Percentiles rank a stretch among this genome's conserved stretches.
These are phyloP conservation scores for Scelioninae gen. 1 DNA, from an alignment of 2,888 invertebrate species.

Conservation along the genomic window DNA sequence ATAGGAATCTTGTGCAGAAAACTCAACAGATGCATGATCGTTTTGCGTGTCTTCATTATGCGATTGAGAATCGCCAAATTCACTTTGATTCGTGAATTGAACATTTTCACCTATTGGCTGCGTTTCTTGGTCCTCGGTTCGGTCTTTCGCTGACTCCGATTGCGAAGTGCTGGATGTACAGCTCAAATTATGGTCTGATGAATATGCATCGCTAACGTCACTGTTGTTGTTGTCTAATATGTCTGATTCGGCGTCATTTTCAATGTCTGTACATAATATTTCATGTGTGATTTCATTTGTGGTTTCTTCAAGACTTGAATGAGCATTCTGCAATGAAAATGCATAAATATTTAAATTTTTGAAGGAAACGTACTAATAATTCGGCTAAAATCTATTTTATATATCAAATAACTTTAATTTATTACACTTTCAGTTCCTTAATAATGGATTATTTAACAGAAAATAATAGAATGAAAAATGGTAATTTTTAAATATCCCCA, in stretches of 20 bases:
- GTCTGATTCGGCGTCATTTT: background rate
- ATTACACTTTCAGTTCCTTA: too few relatives aligned
- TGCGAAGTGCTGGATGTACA: background rate
- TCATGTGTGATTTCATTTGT: background rate
- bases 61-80: background rate
- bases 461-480: too few relatives aligned
- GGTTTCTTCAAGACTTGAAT: background rate
- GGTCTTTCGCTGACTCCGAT: background rate
- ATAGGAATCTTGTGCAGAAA: slow-evolving; percentile 1
- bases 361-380: too few relatives aligned
- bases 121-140: background rate
- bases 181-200: background rate
- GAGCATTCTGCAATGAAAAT: background rate
- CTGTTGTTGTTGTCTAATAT: background rate
- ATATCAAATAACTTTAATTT: too few relatives aligned
- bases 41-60: background rate
- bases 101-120: background rate
- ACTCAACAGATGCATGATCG: background rate
- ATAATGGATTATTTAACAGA: too few relatives aligned
- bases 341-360: background rate
- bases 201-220: background rate
- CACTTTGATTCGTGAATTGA: background rate
- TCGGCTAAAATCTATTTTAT: too few relatives aligned
- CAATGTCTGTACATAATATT: background rate
- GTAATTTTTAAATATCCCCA: too few relatives aligned